Percentiles rank a stretch among this genome's conserved stretches.
These are phyloP conservation scores for Chaenodraco wilsoni DNA, from an alignment of 2,797 vertebrate genomes.

Conservation along the genomic window DNA sequence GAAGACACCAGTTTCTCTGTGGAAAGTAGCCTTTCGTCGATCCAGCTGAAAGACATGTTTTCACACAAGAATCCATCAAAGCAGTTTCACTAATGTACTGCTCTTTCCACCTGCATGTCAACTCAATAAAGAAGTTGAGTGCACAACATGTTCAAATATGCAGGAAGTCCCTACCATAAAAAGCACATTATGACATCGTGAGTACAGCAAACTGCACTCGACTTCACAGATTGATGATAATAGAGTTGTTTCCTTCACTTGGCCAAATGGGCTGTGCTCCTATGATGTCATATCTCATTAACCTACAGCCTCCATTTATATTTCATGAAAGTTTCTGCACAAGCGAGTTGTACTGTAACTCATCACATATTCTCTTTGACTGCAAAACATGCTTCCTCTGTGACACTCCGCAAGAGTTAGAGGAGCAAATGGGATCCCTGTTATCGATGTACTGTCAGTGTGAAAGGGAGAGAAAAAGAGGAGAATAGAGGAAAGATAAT, in stretches of 20 bases:
- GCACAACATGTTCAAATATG: neutral
- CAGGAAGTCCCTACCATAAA: neutral
- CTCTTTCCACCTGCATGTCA: neutral
- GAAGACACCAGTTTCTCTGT: too few relatives aligned
- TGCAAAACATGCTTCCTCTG: constrained; percentile 11
- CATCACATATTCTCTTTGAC: constrained; percentile 47
- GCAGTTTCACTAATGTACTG: neutral
- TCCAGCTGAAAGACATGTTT: constrained; percentile 8
- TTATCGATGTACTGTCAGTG: constrained; percentile 11
- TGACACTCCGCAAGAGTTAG: constrained; percentile 30
- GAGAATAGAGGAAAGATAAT: constrained; percentile 22
- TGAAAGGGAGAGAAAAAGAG: constrained; percentile 9
- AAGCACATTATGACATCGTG: neutral
- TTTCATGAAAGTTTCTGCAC: constrained; percentile 45
- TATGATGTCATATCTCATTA: constrained; percentile 26
- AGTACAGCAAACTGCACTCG: neutral
- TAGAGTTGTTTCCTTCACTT: neutral
- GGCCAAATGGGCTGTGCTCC: neutral
- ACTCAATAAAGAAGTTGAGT: neutral
- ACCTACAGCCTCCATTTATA: constrained; percentile 25
- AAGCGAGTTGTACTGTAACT: constrained; percentile 41
- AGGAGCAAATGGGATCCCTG: constrained; percentile 24
- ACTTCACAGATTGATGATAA: neutral
- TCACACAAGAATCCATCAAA: neutral
- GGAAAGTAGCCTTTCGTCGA: neutral